phyloP scores from a whole-genome alignment of 2,888 invertebrate species.

The Leptura quadrifasciata region DNA sequence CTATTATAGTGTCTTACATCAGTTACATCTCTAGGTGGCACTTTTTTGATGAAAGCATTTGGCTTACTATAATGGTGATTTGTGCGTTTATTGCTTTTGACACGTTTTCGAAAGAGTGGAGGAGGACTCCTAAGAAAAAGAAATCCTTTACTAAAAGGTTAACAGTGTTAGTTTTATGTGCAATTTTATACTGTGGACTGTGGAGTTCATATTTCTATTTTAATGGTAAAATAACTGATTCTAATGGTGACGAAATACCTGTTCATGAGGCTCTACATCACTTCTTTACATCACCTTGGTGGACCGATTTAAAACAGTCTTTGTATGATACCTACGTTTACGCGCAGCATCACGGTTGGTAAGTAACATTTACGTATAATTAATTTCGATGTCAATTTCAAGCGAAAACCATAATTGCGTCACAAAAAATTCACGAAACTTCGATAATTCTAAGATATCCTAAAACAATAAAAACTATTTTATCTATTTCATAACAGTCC shows the following conservation, averaged over 20 bases:
- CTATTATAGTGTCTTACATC: conserved; percentile 81
- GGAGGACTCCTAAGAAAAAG: conserved; percentile 78
- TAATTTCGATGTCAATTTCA: too few species aligned
- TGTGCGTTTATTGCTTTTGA: conserved; percentile 84
- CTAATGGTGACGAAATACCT: conserved; percentile 87
- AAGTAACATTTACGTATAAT: conserved; percentile 59
- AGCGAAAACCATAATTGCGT: too few species aligned
- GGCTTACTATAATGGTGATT: conserved; percentile 82
- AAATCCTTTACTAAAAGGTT: conserved; percentile 72
- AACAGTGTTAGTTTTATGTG: conserved; percentile 78
- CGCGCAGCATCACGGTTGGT: conserved; percentile 91
- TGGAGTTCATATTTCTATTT: conserved; percentile 90
- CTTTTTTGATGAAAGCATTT: conserved; percentile 84
- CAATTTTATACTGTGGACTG: conserved; percentile 81
- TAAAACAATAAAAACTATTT: too few species aligned
- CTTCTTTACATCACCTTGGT: conserved; percentile 92
- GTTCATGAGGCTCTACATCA: conserved; percentile 91
- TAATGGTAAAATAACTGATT: conserved; percentile 89
- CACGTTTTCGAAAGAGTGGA: conserved; percentile 86
- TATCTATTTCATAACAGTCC: too few species aligned
- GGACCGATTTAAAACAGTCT: conserved; percentile 87
- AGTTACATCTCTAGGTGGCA: conserved; percentile 83
- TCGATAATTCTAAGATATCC: too few species aligned
- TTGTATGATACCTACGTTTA: conserved; percentile 85
- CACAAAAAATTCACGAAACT: too few species aligned